These are phyloP conservation scores for Leucophora obtusa DNA, from an alignment of 2,888 invertebrate genomes.

Conservation along the genomic window DNA sequence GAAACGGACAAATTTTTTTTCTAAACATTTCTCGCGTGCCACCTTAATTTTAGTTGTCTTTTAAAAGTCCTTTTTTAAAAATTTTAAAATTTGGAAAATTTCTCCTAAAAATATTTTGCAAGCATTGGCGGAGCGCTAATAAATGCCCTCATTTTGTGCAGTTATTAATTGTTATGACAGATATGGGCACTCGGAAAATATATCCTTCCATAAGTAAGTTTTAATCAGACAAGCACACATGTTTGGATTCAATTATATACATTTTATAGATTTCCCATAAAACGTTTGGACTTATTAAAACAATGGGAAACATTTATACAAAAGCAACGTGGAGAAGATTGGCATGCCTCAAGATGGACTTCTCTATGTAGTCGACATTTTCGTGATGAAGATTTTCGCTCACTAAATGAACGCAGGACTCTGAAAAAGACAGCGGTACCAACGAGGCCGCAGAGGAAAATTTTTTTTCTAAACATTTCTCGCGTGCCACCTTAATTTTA, in stretches of 20 bases:
- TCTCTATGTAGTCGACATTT: slow-evolving; percentile 78
- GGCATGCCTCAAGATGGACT: slow-evolving; percentile 78
- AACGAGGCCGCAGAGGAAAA: too few relatives aligned
- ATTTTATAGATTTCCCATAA: slow-evolving; percentile 76
- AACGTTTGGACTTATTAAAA: slow-evolving; percentile 72
- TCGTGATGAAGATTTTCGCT: slow-evolving; percentile 73
- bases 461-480: too few relatives aligned
- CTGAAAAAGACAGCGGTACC: slow-evolving; percentile 76
- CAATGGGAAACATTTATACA: slow-evolving; percentile 77
- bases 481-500: too few relatives aligned
- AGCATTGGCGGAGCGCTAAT: not conserved
- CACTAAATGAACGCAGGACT: slow-evolving; percentile 72
- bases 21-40: too few relatives aligned
- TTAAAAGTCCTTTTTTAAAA: too few relatives aligned
- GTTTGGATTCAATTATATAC: not conserved
- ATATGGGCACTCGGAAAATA: slow-evolving; percentile 75
- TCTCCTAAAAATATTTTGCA: too few relatives aligned
- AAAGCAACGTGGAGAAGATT: slow-evolving; percentile 70
- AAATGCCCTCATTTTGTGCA: slow-evolving; percentile 78
- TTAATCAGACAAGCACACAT: not conserved
- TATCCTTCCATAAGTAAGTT: slow-evolving; percentile 78
- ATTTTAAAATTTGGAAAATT: too few relatives aligned
- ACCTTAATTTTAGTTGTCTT: too few relatives aligned
- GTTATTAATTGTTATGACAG: slow-evolving; percentile 76
- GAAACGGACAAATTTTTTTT: too few relatives aligned